These are phyloP conservation scores for Tachina fera DNA, from an alignment of 2,888 invertebrate genomes.

Conservation along the genomic window DNA sequence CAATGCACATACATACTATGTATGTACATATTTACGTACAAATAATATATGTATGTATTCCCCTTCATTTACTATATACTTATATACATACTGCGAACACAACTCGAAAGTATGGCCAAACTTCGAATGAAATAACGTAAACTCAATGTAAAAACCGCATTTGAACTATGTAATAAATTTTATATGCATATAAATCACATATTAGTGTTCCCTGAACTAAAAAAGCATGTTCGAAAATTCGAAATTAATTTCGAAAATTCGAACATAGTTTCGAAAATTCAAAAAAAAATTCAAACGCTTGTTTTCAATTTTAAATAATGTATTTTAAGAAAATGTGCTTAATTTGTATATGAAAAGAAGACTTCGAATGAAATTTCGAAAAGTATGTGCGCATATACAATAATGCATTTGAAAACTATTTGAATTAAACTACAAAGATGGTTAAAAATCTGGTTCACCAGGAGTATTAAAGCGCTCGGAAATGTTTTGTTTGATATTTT, in stretches of 20 bases:
- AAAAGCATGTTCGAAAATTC: constrained; percentile 5
- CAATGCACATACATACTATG: background rate
- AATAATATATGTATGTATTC: too few relatives aligned
- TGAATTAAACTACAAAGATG: background rate
- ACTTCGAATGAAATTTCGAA: background rate
- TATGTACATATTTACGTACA: too few relatives aligned
- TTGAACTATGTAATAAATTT: too few relatives aligned
- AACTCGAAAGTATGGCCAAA: background rate
- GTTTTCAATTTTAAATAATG: background rate
- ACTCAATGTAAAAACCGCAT: too few relatives aligned
- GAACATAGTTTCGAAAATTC: constrained; percentile 21
- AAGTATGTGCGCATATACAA: too few relatives aligned
- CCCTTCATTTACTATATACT: too few relatives aligned
- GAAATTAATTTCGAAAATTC: background rate
- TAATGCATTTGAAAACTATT: too few relatives aligned
- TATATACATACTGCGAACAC: too few relatives aligned
- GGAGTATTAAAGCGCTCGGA: background rate
- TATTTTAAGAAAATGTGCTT: background rate
- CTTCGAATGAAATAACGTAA: background rate
- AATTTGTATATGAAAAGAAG: background rate
- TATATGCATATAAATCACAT: background rate
- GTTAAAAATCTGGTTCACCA: background rate
- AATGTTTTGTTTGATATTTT: background rate
- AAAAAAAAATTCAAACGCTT: background rate
- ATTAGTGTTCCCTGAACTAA: background rate